phyloP scores from a whole-genome alignment of 2,113 vertebrate genomes.

The Cryptomyrus ogoouensis region DNA sequence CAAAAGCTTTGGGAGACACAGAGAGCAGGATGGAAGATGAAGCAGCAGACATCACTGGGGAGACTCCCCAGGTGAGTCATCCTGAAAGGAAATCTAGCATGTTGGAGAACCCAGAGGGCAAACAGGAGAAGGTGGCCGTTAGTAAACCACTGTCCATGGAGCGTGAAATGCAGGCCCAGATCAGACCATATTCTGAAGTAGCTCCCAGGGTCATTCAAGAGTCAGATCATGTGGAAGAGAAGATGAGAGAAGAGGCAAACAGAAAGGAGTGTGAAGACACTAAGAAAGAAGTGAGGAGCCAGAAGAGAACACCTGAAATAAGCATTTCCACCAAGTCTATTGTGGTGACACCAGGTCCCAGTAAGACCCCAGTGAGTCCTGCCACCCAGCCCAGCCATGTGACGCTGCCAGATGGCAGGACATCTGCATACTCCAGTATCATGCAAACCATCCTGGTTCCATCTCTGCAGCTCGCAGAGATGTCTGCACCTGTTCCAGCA shows the following conservation, averaged over 20 bases:
- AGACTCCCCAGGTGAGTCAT: slow-evolving; percentile 39
- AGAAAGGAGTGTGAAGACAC: slow-evolving; percentile 29
- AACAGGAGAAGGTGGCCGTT: slow-evolving; percentile 38
- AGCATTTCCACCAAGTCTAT: slow-evolving; percentile 47
- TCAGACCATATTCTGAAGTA: slow-evolving; percentile 28
- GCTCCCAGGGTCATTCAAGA: slow-evolving; percentile 40
- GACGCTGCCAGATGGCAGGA: slow-evolving; percentile 61
- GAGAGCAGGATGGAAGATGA: slow-evolving; percentile 37
- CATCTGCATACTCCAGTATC: slow-evolving; percentile 80
- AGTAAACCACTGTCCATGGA: not conserved
- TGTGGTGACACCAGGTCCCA: slow-evolving; percentile 39
- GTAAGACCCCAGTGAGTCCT: slow-evolving; percentile 29
- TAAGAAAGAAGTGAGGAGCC: slow-evolving; percentile 33
- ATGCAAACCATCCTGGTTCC: slow-evolving; percentile 79
- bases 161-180: slow-evolving; percentile 32
- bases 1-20: slow-evolving; percentile 37
- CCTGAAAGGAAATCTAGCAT: slow-evolving; percentile 58
- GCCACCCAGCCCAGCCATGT: slow-evolving; percentile 41
- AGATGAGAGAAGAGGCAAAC: slow-evolving; percentile 35
- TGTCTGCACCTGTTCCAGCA: not conserved
- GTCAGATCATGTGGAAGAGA: slow-evolving; percentile 30
- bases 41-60: slow-evolving; percentile 31
- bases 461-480: slow-evolving; percentile 38
- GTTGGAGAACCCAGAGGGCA: slow-evolving; percentile 52
- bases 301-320: slow-evolving; percentile 45